Percentiles rank a stretch among this genome's conserved stretches.
These are phyloP conservation scores for Lasioglossum calceatum DNA, from an alignment of 2,888 invertebrate genomes.

Conservation along the genomic window DNA sequence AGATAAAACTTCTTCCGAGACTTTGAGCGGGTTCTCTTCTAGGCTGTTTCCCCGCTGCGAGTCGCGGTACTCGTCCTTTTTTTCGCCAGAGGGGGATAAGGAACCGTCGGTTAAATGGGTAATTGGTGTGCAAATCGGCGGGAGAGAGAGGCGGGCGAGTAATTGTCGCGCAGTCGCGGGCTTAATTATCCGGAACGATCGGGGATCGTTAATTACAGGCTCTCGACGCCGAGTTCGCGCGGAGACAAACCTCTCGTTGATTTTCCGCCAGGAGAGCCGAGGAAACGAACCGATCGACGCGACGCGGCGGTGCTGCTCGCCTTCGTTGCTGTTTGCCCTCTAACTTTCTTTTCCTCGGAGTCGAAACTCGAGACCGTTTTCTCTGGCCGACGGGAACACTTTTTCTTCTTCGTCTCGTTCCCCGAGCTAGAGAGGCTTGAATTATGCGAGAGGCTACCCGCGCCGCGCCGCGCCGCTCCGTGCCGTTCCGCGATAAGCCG, in stretches of 20 bases:
- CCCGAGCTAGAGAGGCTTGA: slow-evolving; percentile 11
- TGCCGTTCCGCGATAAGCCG: slow-evolving; percentile 38
- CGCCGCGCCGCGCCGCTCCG: slow-evolving; percentile 16
- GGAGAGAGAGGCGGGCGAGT: slow-evolving; percentile 16
- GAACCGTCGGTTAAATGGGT: slow-evolving; percentile 22
- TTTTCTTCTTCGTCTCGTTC: slow-evolving; percentile 11
- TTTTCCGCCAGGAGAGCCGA: slow-evolving; percentile 16
- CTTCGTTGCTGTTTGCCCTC: slow-evolving; percentile 20
- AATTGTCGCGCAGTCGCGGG: slow-evolving; percentile 49
- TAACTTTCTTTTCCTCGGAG: background rate
- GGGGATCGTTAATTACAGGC: slow-evolving; percentile 59
- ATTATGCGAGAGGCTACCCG: slow-evolving; percentile 12
- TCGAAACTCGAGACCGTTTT: slow-evolving; percentile 1
- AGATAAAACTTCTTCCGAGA: slow-evolving; percentile 34
- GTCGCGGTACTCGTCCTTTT: background rate
- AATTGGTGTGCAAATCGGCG: slow-evolving; percentile 19
- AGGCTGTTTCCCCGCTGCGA: background rate
- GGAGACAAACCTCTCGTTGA: slow-evolving; percentile 5
- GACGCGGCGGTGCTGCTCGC: background rate
- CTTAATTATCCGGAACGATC: slow-evolving; percentile 63
- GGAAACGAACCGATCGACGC: slow-evolving; percentile 35
- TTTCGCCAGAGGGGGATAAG: background rate
- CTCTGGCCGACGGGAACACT: background rate
- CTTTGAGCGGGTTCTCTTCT: slow-evolving; percentile 19
- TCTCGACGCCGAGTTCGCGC: slow-evolving; percentile 29